Evolutionary conservation across 2,888 invertebrate species (phyloP), one percentile per base, ranked within the genome.

Genomic region (Ormyrus rosae): DNA sequence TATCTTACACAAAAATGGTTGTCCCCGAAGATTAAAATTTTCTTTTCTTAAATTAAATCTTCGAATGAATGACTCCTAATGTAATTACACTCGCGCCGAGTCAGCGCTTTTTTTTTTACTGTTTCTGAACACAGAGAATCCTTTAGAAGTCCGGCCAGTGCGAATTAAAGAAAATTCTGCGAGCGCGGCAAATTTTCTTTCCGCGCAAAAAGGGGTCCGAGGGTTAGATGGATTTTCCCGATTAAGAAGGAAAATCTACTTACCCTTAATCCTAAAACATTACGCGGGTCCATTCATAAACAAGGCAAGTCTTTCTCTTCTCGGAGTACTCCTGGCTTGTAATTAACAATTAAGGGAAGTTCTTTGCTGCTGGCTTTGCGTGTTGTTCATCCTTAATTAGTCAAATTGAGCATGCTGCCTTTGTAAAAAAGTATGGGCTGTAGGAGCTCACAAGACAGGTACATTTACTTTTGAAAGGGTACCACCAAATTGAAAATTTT

Each of bases 161-260:
- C 34, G 34, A 34, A 34, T 34, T 34, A 73, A 65, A 73, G 73
- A 13, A 64, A 70, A 58, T 70, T 58, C 46, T 46, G 10, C n/a
- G 8, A 55, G 45, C 1, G 51, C 19, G 11, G 48, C 46, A 51
- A 48, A 55, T 13, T 34, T 34, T 34, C 34, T 34, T 34, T 61
- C 64, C 53, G 19, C n/a, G 48, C 19, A 48, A 13, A 56, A 65
- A 74, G 55, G 48, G 55, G 67, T 6, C 51, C 11, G 13, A 13
- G 3, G 19, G 46, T 55, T 11, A 76, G 67, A 56, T 70, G 60
- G 80, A 82, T 58, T 34, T 34, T 60, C 51, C 80, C 71, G 80
- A 78, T 82, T 82, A 81, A 82, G 34, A 34, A 34, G 34, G 78
- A 76, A 82, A 82, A 81, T 83, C 82, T 80, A 74, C 61, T 83